Evolutionary conservation across 1,140 invertebrate genomes (phyloP).

Genomic region (Trialeurodes vaporariorum): DNA sequence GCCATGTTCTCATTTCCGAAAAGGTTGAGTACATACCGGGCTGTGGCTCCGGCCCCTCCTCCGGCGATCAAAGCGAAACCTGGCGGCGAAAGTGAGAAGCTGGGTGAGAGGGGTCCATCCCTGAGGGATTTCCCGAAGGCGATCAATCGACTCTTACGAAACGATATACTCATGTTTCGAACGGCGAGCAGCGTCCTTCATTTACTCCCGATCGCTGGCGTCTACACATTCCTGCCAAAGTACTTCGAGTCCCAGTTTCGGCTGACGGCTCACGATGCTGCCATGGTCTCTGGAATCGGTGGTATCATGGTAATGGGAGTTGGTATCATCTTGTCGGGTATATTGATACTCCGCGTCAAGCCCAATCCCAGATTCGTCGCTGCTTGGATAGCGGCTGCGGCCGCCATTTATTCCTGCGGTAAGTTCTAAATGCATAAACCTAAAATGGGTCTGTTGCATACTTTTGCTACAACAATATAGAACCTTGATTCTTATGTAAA

Average conservation of each 20-base stretch:
- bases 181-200: constrained; percentile 81
- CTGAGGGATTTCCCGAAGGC: constrained; percentile 73
- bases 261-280: constrained; percentile 73
- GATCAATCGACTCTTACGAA: constrained; percentile 69
- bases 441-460: too few species aligned
- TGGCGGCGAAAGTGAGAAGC: too few species aligned
- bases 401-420: constrained; percentile 71
- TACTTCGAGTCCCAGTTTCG: constrained; percentile 87
- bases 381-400: constrained; percentile 80
- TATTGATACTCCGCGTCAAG: constrained; percentile 70
- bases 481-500: too few species aligned
- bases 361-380: constrained; percentile 75
- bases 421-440: constrained; percentile 21
- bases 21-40: constrained; percentile 40
- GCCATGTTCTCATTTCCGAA: constrained; percentile 84
- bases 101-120: constrained; percentile 46
- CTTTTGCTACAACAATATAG: too few species aligned
- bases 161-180: constrained; percentile 80
- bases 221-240: constrained; percentile 88
- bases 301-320: constrained; percentile 87
- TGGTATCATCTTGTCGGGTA: constrained; percentile 73
- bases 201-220: constrained; percentile 76
- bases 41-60: constrained; percentile 29
- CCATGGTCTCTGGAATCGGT: constrained; percentile 75
- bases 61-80: too few species aligned